Conservation (phyloP, 2,113 vertebrate species). For the Lichenostomus cassidix region DNA sequence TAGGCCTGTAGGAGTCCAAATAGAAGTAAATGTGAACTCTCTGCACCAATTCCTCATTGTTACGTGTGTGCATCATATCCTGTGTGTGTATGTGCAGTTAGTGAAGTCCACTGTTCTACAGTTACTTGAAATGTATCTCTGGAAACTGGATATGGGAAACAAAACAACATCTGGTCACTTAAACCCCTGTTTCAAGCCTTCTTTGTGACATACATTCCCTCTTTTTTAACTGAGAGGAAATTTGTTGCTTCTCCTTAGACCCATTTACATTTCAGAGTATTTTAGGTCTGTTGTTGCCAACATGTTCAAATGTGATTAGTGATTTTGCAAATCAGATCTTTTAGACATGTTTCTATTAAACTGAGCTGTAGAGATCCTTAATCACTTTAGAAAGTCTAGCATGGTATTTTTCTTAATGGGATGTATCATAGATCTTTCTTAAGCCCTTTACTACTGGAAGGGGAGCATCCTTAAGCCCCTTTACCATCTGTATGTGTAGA, state of each 20-base stretch:
- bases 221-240: background rate
- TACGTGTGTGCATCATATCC: fast-evolving
- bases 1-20: background rate
- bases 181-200: background rate
- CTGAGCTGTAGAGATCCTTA: background rate
- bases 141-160: background rate
- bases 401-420: background rate
- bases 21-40: background rate
- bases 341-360: background rate
- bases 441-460: background rate
- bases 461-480: background rate
- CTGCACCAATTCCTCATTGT: background rate
- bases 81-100: background rate
- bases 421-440: background rate
- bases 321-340: background rate
- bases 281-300: background rate
- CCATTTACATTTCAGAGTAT: background rate
- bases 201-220: background rate
- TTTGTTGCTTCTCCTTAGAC: background rate
- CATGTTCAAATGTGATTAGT: background rate
- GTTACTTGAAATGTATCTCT: background rate
- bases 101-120: background rate
- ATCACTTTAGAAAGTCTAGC: background rate
- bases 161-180: background rate
- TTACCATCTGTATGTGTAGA: background rate